Evolutionary conservation across 1,140 invertebrate species (phyloP).

Genomic region (Xylocopa sonorina): DNA sequence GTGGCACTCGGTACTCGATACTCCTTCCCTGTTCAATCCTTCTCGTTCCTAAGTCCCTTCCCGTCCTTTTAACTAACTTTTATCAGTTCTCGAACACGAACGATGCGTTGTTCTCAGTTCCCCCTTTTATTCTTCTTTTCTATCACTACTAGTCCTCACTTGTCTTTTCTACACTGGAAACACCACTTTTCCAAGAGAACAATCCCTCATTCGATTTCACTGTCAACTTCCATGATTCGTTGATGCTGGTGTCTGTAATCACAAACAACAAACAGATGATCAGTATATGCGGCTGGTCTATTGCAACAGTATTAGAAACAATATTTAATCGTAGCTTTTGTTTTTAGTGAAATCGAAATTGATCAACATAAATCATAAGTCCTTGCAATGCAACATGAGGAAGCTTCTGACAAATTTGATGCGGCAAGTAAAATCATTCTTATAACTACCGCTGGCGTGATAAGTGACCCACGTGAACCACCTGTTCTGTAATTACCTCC

Average conservation of each 20-base stretch:
- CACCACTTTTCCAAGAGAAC: background rate
- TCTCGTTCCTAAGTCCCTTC: background rate
- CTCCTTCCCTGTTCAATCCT: background rate
- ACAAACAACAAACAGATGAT: background rate
- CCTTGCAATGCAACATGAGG: conserved; percentile 2
- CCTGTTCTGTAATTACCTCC: background rate
- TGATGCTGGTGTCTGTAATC: conserved; percentile 32
- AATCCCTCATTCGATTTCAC: conserved; percentile 30
- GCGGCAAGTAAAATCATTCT: background rate
- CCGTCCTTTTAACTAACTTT: conserved; percentile 8
- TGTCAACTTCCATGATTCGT: conserved; percentile 32
- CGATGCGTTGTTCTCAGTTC: background rate
- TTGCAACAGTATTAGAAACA: no score
- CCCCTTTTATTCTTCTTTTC: background rate
- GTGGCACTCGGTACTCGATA: background rate
- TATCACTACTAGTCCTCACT: conserved; percentile 4
- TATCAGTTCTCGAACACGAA: background rate
- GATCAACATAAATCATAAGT: conserved; percentile 14
- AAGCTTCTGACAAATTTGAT: background rate
- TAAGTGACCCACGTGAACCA: background rate
- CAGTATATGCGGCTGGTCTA: no score
- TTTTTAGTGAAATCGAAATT: no score
- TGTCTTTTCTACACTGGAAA: background rate
- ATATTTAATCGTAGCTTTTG: no score
- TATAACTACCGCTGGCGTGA: background rate